phyloP scores from a whole-genome alignment of 2,888 invertebrate genomes.

The Sialis fuliginosa region DNA sequence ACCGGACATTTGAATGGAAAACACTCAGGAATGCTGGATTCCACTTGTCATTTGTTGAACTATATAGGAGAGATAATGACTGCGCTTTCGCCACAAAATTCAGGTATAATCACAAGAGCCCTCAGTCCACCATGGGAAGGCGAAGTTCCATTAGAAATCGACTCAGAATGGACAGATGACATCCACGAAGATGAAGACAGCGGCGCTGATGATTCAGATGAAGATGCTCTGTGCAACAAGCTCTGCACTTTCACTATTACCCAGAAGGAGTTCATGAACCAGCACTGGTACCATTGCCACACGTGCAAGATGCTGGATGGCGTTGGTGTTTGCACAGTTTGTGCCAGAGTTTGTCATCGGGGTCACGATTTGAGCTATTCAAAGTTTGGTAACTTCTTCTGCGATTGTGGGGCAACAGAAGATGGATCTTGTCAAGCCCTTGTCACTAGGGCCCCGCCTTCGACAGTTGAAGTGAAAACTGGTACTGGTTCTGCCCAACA shows the following conservation, averaged over 20 bases:
- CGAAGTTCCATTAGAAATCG: slow-evolving; percentile 53
- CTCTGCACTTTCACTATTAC: slow-evolving; percentile 94
- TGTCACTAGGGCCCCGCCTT: slow-evolving; percentile 41
- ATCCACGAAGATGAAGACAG: slow-evolving; percentile 84
- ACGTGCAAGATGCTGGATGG: slow-evolving; percentile 98
- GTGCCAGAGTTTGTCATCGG: slow-evolving; percentile 91
- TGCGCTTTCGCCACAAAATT: slow-evolving; percentile 29
- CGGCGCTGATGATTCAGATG: slow-evolving; percentile 84
- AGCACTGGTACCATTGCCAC: slow-evolving; percentile 98
- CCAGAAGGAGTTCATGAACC: slow-evolving; percentile 95
- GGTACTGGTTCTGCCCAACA: slow-evolving; percentile 11
- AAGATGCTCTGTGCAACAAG: slow-evolving; percentile 77
- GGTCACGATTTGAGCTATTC: slow-evolving; percentile 95
- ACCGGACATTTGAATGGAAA: slow-evolving; percentile 27
- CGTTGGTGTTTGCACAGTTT: slow-evolving; percentile 94
- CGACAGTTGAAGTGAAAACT: slow-evolving; percentile 15
- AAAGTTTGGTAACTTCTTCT: slow-evolving; percentile 98
- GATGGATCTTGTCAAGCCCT: slow-evolving; percentile 54
- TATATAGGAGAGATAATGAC: slow-evolving; percentile 64
- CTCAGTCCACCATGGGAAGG: slow-evolving; percentile 66
- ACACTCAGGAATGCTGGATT: slow-evolving; percentile 40
- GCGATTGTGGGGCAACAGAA: slow-evolving; percentile 95
- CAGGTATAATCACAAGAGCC: slow-evolving; percentile 21
- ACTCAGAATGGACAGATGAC: slow-evolving; percentile 77
- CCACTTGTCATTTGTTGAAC: slow-evolving; percentile 66